These are phyloP conservation scores for Numenius phaeopus DNA, from an alignment of 2,797 vertebrate species.

Conservation along the genomic window DNA sequence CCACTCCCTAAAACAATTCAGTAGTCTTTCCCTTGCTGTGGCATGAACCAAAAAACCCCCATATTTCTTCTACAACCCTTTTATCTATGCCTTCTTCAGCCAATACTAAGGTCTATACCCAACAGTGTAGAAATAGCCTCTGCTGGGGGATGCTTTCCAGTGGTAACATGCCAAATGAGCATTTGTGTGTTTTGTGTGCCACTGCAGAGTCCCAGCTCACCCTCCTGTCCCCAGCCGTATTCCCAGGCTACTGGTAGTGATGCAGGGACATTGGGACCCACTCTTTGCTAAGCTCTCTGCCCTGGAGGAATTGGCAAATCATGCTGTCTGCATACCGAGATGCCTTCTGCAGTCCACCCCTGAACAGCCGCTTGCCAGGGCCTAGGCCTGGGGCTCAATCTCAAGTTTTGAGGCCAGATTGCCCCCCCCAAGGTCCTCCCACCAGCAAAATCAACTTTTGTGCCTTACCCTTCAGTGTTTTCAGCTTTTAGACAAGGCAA, in stretches of 20 bases:
- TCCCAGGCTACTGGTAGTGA: background rate
- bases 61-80: slow-evolving; percentile 12
- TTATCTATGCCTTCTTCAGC: background rate
- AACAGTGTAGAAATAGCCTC: background rate
- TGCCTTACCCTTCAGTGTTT: background rate
- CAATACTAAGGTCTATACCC: background rate
- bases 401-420: background rate
- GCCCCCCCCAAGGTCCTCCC: background rate
- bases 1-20: slow-evolving; percentile 37
- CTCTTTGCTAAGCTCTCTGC: background rate
- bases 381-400: background rate
- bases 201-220: background rate
- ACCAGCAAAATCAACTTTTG: background rate
- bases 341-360: background rate
- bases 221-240: too few species aligned
- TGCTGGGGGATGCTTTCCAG: background rate
- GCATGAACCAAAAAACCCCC: slow-evolving; percentile 46
- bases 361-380: background rate
- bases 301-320: background rate
- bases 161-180: background rate
- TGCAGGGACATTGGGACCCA: background rate
- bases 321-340: background rate
- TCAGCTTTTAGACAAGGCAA: background rate
- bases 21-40: slow-evolving; percentile 43
- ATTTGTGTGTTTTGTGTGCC: accelerated